A percentile compares a stretch with the other conserved stretches of the same genome.
Conservation (phyloP, 2,797 vertebrate species). For the Enteromius trimaculatus region DNA sequence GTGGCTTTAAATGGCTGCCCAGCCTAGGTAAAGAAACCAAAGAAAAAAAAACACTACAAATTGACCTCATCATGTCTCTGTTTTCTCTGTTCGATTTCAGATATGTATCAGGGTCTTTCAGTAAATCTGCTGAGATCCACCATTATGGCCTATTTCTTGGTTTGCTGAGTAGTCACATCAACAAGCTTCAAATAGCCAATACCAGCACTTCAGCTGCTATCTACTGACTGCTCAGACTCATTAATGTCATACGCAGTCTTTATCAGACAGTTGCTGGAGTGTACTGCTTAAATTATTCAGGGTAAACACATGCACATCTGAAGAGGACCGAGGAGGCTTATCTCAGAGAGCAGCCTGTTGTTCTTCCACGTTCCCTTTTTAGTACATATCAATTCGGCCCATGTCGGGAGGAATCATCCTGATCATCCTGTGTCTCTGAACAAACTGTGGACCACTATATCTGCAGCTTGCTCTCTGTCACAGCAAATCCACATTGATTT, state of each 20-base stretch:
- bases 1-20: background rate
- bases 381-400: conserved; percentile 28
- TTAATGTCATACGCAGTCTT: conserved; percentile 52
- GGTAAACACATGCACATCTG: conserved; percentile 59
- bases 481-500: conserved; percentile 31
- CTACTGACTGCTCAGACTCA: conserved; percentile 46
- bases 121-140: conserved; percentile 44
- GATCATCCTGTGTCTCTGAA: conserved; percentile 25
- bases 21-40: background rate
- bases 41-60: conserved; percentile 1
- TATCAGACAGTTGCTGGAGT: conserved; percentile 59
- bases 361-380: conserved; percentile 49
- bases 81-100: conserved; percentile 41
- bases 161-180: conserved; percentile 55
- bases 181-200: conserved; percentile 47
- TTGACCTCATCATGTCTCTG: conserved; percentile 37
- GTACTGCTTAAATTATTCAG: conserved; percentile 58
- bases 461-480: conserved; percentile 24
- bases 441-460: conserved; percentile 18
- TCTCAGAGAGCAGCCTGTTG: conserved; percentile 62
- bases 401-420: conserved; percentile 10
- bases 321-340: conserved; percentile 59
- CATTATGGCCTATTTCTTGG: conserved; percentile 45
- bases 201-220: conserved; percentile 46
- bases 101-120: conserved; percentile 51